Percentiles rank a stretch among this genome's conserved stretches.
These are phyloP conservation scores for Ganaspis sp. DNA, from an alignment of 1,140 invertebrate species.

Conservation along the genomic window DNA sequence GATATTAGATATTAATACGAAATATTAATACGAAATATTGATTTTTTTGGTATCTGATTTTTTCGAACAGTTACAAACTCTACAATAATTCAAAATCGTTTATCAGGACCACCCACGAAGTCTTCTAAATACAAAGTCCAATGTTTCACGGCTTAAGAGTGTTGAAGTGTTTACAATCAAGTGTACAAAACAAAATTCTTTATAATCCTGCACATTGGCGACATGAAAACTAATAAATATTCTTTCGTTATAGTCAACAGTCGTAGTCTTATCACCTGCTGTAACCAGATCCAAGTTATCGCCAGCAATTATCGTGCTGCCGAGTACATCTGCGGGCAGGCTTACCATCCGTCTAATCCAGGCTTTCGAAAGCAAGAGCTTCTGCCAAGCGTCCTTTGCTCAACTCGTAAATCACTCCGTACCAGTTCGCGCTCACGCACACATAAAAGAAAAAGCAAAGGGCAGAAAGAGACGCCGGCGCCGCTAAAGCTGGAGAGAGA, in stretches of 20 bases:
- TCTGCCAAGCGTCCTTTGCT: slow-evolving; percentile 17
- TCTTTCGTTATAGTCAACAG: neutral
- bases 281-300: slow-evolving; percentile 19
- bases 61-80: too few species aligned
- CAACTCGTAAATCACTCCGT: slow-evolving; percentile 19
- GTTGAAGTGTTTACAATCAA: too few species aligned
- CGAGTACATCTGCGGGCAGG: slow-evolving; percentile 10
- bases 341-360: slow-evolving; percentile 16
- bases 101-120: too few species aligned
- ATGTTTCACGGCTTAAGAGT: too few species aligned
- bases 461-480: neutral
- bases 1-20: too few species aligned
- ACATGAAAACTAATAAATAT: neutral
- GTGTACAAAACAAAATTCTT: too few species aligned
- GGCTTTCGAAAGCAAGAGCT: slow-evolving; percentile 26
- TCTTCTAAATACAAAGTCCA: too few species aligned
- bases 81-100: too few species aligned
- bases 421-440: slow-evolving; percentile 7
- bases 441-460: neutral
- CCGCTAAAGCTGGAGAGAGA: neutral
- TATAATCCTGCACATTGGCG: neutral
- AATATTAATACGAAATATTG: too few species aligned
- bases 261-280: slow-evolving; percentile 32
- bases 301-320: slow-evolving; percentile 11
- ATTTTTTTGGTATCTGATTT: too few species aligned